Evolutionary conservation across 2,888 invertebrate species (phyloP), one percentile per base, ranked within the genome.

Genomic region (Pristionchus arcanus): DNA sequence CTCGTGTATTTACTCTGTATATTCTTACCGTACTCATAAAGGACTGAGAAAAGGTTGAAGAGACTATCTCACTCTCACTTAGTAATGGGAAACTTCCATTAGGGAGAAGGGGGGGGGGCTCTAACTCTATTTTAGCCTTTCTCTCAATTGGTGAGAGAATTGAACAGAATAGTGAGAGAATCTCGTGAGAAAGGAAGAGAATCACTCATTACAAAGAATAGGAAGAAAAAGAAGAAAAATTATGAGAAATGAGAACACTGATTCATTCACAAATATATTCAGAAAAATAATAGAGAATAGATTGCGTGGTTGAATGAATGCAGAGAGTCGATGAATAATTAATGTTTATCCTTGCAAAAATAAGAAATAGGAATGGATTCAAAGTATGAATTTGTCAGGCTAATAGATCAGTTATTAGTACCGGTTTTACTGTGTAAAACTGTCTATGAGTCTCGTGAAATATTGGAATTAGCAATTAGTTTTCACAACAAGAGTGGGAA

Each of bases 401-500:
- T 21, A 77, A 77, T 77, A 77, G 37, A 77, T 77, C 77, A 77
- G 42, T 77, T 34, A 77, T 49, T 77, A 77, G 68, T 77, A 77
- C 77, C 77, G 77, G 77, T 77, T 77, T 42, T 42, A 77, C 77
- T 77, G 49, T 21, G 42, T 77, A 77, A 77, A 77, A 77, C 77
- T 77, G 77, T 77, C 77, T 77, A 77, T 77, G 77, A 77, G 77
- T 77, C 77, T 77, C 77, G 31, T 77, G 9, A 71, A 71, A 25
- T 34, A 77, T 77, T 42, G 71, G 34, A 71, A 19, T 71, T 71
- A 34, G 71, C 71, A 71, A 7, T 34, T 71, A 34, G 19, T 71
- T 71, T 19, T 71, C 28, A 77, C 77, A 77, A 42, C 9, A 15
- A 21, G 77, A 42, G 42, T 21, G 42, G 11, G 77, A 42, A 77